phyloP scores from a whole-genome alignment of 2,888 invertebrate genomes.

The Platycheirus albimanus region DNA sequence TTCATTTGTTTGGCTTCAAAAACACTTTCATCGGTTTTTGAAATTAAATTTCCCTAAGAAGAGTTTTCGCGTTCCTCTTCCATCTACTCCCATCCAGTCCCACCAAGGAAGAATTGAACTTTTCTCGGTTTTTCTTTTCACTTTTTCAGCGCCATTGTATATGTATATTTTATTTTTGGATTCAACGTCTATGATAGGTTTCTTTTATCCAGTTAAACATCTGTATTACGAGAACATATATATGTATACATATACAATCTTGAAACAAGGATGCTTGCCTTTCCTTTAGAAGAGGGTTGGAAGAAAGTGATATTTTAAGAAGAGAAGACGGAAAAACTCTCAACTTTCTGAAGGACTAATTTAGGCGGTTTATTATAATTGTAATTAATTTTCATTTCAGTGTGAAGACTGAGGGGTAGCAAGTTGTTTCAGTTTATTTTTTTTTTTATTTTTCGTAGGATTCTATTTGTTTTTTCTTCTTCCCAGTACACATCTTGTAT shows the following conservation, averaged over 20 bases:
- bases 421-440: conserved; percentile 47
- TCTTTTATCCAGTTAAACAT: conserved; percentile 60
- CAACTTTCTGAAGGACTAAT: conserved; percentile 77
- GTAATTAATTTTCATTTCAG: conserved; percentile 80
- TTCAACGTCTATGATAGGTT: conserved; percentile 57
- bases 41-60: conserved; percentile 80
- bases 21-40: conserved; percentile 83
- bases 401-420: conserved; percentile 42
- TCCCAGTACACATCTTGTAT: conserved; percentile 4
- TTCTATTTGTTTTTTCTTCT: conserved; percentile 19
- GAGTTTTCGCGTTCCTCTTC: conserved; percentile 49
- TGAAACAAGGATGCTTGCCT: too few species aligned
- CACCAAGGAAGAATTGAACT: conserved; percentile 28
- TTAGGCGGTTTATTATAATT: conserved; percentile 82
- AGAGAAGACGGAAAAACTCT: conserved; percentile 41
- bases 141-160: conserved; percentile 56
- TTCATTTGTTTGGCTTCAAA: conserved; percentile 80
- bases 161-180: conserved; percentile 32
- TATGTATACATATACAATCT: too few species aligned
- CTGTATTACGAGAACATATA: too few species aligned
- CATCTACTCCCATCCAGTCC: conserved; percentile 1
- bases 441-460: conserved; percentile 3
- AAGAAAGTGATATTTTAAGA: conserved; percentile 38
- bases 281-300: conserved; percentile 32
- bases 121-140: conserved; percentile 38